Evolutionary conservation across 53 echinoderm and acorn worm species (phyloP), one percentile per base, ranked within the genome.

Genomic region (Echinometra lucunter): DNA sequence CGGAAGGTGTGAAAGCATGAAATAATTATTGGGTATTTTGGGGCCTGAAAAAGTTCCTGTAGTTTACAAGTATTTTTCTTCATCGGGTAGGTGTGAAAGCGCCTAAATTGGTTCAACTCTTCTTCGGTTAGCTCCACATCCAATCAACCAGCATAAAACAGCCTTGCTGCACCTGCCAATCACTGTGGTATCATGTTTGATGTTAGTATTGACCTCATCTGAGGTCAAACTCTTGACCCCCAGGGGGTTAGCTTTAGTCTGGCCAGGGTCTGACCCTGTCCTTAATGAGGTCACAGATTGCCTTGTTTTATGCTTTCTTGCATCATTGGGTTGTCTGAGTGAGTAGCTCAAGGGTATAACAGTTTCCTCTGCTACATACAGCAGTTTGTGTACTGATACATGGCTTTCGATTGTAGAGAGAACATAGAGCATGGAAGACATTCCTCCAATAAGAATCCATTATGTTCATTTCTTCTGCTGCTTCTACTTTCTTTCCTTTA

Each of bases 281-380:
- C 85, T 85, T 85, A 85, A 85, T 85, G 85, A 85, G 85, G 85
- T n/a, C 85, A 85, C 1, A 85, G 45, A 85, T 85, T 30, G 47
- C 49, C 85, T 83, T 85, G 85, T 85, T 85, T 85, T 85, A 47
- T 49, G 28, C 0, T 85, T n/a, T n/a, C 47, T 85, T 85, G 81
- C 81, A 81, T 81, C 81, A 81, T 25, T 42, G 85, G 28, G 85
- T 21, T 85, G 53, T 85, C 85, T 85, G 85, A n/a, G 15, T 85
- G 85, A n/a, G 15, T 47, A 28, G 85, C 85, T 85, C 47, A 85
- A 85, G 53, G n/a, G 49, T 12, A 85, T 21, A 23, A 38, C 5
- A 40, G 49, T 27, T 47, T 83, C 30, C 49, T 30, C 28, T 11
- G n/a, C 85, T 85, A n/a, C n/a, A n/a, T 53, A 13, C 19, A 40